Conservation (phyloP, 2,113 vertebrate genomes). For the Lathamus discolor region DNA sequence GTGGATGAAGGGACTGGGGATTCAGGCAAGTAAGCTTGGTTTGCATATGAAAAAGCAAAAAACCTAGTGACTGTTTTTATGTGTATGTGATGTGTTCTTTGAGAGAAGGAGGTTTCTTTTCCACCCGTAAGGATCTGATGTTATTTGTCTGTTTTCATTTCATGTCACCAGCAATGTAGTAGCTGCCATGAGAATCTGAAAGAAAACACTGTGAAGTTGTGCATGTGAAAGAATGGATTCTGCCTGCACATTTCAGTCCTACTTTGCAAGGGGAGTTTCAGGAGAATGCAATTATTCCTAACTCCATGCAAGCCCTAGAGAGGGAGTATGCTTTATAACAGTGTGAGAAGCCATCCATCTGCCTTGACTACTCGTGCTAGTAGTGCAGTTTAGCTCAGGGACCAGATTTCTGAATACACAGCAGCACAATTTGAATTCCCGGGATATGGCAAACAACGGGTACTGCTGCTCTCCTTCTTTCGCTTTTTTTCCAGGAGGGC, state of each 20-base stretch:
- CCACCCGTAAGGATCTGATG: neutral
- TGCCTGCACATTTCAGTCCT: neutral
- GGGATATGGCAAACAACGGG: neutral
- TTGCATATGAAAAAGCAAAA: neutral
- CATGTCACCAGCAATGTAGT: neutral
- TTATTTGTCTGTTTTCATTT: neutral
- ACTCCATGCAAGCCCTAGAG: neutral
- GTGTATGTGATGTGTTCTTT: neutral
- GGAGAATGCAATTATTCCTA: neutral
- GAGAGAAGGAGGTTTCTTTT: neutral
- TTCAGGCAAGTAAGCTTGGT: neutral
- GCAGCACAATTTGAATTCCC: neutral
- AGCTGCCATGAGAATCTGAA: neutral
- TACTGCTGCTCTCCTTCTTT: neutral
- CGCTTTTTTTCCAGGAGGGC: accelerated
- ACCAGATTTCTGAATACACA: neutral
- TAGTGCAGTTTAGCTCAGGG: neutral
- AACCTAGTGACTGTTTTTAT: neutral
- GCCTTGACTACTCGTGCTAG: neutral
- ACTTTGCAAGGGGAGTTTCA: neutral
- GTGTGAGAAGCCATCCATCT: neutral
- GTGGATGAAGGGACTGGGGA: neutral
- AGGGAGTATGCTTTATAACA: accelerated
- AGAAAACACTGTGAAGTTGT: neutral
- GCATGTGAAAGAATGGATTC: neutral